A percentile compares a stretch with the other conserved stretches of the same genome.
These are phyloP conservation scores for Melanotaenia boesemani DNA, from an alignment of 2,797 vertebrate genomes.

Conservation along the genomic window DNA sequence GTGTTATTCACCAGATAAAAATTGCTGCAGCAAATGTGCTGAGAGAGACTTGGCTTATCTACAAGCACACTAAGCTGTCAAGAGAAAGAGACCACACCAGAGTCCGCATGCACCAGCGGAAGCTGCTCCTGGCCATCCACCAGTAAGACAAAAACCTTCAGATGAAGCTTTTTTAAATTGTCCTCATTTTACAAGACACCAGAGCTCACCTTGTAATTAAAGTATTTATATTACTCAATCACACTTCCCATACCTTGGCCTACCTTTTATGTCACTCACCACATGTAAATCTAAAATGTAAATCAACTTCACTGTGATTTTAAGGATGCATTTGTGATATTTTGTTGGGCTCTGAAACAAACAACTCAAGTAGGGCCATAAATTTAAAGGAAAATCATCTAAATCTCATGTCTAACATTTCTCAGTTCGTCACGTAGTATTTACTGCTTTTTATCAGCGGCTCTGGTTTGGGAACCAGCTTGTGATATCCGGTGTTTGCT, in stretches of 20 bases:
- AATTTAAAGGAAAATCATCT: not conserved
- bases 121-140: conserved; percentile 97
- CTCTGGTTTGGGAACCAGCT: not conserved
- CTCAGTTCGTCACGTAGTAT: not conserved
- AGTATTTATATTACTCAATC: no score
- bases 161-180: not conserved
- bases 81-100: conserved; percentile 91
- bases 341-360: no score
- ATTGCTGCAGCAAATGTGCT: conserved; percentile 96
- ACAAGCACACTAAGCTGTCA: conserved; percentile 94
- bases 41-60: conserved; percentile 98
- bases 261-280: not conserved
- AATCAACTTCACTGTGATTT: not conserved
- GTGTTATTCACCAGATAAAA: conserved; percentile 87
- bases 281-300: not conserved
- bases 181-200: not conserved
- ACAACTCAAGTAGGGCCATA: not conserved
- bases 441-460: not conserved
- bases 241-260: not conserved
- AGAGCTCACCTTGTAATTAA: not conserved
- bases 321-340: not conserved
- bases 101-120: conserved; percentile 94
- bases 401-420: no score
- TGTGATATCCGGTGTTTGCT: not conserved
- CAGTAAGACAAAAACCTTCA: conserved; percentile 84